phyloP scores from a whole-genome alignment of 2,888 invertebrate species.

The Seira musarum region DNA sequence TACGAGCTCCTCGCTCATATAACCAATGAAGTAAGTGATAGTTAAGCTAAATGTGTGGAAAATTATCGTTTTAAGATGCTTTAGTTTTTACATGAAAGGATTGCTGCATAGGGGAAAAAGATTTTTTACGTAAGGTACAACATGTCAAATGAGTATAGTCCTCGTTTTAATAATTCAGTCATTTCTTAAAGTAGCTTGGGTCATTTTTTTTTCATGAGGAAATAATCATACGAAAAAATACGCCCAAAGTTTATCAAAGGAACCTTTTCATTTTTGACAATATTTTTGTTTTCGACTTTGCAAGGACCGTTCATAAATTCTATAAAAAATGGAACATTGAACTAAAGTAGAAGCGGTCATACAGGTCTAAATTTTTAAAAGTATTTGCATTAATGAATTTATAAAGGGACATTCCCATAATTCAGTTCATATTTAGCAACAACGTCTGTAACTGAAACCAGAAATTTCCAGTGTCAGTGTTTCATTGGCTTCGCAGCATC shows the following conservation, averaged over 20 bases:
- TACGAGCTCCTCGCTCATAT: too few relatives aligned
- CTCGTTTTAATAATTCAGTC: neutral
- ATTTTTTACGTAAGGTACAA: neutral
- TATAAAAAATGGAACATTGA: too few relatives aligned
- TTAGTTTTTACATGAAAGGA: slow-evolving; percentile 1
- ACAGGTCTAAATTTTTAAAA: too few relatives aligned
- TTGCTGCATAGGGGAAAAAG: slow-evolving; percentile 1
- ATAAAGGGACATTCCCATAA: too few relatives aligned
- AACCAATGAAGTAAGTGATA: too few relatives aligned
- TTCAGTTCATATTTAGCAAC: too few relatives aligned
- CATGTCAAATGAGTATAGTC: neutral
- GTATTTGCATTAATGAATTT: too few relatives aligned
- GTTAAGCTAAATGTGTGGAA: neutral
- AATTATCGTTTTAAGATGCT: neutral
- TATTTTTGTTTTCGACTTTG: slow-evolving; percentile 2
- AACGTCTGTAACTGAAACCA: neutral
- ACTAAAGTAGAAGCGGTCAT: too few relatives aligned
- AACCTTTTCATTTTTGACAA: slow-evolving; percentile 21
- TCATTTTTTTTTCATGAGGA: neutral
- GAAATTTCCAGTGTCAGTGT: neutral
- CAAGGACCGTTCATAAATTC: too few relatives aligned
- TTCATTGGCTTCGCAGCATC: neutral
- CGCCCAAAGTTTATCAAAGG: slow-evolving; percentile 42
- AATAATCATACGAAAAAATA: neutral
- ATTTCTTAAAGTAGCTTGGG: neutral